Conservation (phyloP, 2,888 invertebrate genomes). For the Aplocera efformata region DNA sequence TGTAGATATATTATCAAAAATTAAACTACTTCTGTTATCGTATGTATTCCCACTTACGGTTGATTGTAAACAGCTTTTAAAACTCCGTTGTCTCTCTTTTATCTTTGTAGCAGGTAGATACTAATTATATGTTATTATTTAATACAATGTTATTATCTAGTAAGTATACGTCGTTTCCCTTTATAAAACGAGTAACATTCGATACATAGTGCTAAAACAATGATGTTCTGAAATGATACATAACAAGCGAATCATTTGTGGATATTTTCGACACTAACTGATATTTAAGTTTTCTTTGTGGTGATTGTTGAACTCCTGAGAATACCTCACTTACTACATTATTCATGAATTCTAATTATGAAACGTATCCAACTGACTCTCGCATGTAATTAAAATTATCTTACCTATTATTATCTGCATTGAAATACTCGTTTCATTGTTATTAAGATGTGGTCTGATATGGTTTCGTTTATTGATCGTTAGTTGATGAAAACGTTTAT, state of each 20-base stretch:
- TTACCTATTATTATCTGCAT: constrained; percentile 54
- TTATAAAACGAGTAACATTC: constrained; percentile 51
- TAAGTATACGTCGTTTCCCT: constrained; percentile 50
- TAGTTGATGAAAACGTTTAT: constrained; percentile 34
- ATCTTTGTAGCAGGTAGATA: constrained; percentile 71
- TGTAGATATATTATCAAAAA: not conserved
- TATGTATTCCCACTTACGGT: constrained; percentile 65
- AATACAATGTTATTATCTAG: constrained; percentile 73
- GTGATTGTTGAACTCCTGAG: constrained; percentile 49
- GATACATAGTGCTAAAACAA: constrained; percentile 57
- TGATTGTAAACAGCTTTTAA: constrained; percentile 75
- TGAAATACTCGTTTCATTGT: constrained; percentile 52
- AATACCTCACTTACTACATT: constrained; percentile 49
- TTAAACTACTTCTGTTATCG: constrained; percentile 39
- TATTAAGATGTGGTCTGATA: constrained; percentile 47
- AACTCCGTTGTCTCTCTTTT: constrained; percentile 69
- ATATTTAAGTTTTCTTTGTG: constrained; percentile 52
- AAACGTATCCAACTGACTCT: constrained; percentile 49
- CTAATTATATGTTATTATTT: constrained; percentile 78
- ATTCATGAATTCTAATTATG: constrained; percentile 61
- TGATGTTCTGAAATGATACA: constrained; percentile 49
- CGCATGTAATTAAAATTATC: constrained; percentile 53
- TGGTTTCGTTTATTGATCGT: constrained; percentile 46
- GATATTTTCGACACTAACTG: constrained; percentile 48
- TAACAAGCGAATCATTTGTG: constrained; percentile 52